phyloP scores from a whole-genome alignment of 2,797 vertebrate genomes.

The Antrozous pallidus region DNA sequence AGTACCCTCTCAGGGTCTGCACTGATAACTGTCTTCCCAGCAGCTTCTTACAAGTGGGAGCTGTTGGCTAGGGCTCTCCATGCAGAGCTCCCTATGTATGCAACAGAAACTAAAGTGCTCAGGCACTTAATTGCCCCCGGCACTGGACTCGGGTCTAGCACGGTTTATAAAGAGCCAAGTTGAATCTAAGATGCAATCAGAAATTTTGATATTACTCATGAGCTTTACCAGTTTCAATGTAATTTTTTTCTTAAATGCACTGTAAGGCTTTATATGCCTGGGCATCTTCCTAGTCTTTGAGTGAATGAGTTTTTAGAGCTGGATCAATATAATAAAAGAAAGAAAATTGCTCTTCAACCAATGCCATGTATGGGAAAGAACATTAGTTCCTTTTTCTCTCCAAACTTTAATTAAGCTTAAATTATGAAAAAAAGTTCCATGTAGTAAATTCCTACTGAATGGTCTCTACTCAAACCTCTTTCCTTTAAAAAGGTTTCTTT shows the following conservation, averaged over 20 bases:
- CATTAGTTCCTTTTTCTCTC: background rate
- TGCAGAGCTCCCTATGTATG: background rate
- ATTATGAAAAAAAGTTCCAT: background rate
- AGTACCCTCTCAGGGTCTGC: background rate
- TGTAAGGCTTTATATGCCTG: background rate
- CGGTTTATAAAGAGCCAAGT: fast-evolving
- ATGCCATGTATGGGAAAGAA: background rate
- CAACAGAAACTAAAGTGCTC: fast-evolving
- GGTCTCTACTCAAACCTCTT: background rate
- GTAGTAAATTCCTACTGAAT: background rate
- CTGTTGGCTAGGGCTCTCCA: background rate
- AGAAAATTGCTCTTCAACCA: background rate
- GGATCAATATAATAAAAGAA: constrained; percentile 56
- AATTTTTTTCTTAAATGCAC: background rate
- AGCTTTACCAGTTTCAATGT: background rate
- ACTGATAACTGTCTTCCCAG: background rate
- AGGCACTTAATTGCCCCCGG: fast-evolving
- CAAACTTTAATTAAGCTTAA: constrained; percentile 35
- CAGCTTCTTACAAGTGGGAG: background rate
- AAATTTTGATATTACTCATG: background rate
- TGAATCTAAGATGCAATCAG: background rate
- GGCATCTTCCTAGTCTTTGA: background rate
- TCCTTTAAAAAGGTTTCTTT: background rate
- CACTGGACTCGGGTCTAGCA: background rate
- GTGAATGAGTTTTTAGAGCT: constrained; percentile 23